Base-by-base conservation (phyloP, 2,797 vertebrate genomes). In the Psittacula echo region DNA sequence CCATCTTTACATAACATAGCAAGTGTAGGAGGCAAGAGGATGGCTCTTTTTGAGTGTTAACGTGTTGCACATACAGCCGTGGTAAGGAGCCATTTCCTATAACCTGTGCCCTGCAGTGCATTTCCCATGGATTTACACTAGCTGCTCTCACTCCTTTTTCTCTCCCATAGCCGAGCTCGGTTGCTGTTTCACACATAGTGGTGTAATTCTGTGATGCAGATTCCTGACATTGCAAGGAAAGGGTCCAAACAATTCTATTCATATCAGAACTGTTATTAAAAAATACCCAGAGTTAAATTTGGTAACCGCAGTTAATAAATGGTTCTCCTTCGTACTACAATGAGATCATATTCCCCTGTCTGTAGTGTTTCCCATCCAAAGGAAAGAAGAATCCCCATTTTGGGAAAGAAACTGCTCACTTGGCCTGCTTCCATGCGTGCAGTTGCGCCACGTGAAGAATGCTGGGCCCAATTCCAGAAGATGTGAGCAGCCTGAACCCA, bases 381-480 rank as follows among this genome's bases (percentile, higher is more conserved):
- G 71, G 72, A 87, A 82, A 93, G 65, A 95, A 96, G 94, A 94
- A 94, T 94, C 95, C 95, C 95, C 95, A 95, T 95, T 96, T 96
- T 94, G 94, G 94, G 95, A 96, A 95, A 91, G 94, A 94, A 96
- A 94, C 67, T 67, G 83, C 91, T 94, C 80, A 79, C 83, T 97
- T 96, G 92, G 96, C 95, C 62, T 24, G 54, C 82, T 96, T 97
- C 92, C 94, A 94, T 94, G 96, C 95, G 73, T 96, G 92, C 91
- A 93, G 82, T 64, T 87, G 44, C 0, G 42, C 94, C 89, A 89
- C 3, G 1, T 66, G 91, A 90, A 92, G 94, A 96, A 92, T 86
- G 73, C 89, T 93, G 95, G 95, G 95, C 89, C 82, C 48, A 78
- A 1, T 58, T 96, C 95, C 94, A 96, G 91, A 75, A 96, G 94